Conservation (phyloP, 2,888 invertebrate species). For the Cynaeus angustus region DNA sequence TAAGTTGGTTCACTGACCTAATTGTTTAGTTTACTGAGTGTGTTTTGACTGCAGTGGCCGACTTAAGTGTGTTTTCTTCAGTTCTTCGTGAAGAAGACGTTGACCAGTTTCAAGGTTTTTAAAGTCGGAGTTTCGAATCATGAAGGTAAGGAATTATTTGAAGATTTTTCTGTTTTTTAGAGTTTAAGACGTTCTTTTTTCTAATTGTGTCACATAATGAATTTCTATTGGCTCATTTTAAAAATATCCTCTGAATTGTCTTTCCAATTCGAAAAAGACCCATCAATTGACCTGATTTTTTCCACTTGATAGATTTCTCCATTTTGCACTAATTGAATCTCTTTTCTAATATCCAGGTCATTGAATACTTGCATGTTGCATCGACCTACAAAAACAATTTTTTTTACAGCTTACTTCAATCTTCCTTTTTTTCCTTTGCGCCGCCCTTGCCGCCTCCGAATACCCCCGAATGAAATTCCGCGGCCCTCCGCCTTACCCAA, state of each 20-base stretch:
- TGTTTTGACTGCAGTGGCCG: constrained; percentile 40
- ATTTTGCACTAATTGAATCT: constrained; percentile 20
- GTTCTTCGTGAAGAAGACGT: neutral
- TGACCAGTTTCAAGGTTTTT: neutral
- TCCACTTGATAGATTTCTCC: constrained; percentile 24
- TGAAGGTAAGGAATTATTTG: constrained; percentile 18
- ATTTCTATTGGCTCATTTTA: neutral
- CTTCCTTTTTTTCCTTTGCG: constrained; percentile 14
- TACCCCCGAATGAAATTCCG: constrained; percentile 65
- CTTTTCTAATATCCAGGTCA: constrained; percentile 42
- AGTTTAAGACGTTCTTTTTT: too few species aligned
- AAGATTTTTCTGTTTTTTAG: too few species aligned
- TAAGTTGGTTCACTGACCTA: constrained; percentile 70
- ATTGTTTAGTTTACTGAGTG: constrained; percentile 67
- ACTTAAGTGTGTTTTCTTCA: constrained; percentile 27
- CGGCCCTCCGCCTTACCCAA: constrained; percentile 66
- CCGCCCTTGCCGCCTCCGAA: constrained; percentile 44
- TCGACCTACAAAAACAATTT: constrained; percentile 12
- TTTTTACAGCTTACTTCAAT: constrained; percentile 41
- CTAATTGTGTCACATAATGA: too few species aligned
- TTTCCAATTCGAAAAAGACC: too few species aligned
- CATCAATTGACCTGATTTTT: constrained; percentile 16
- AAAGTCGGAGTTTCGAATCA: neutral
- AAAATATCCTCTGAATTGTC: neutral
- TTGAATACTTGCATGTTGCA: constrained; percentile 18